Base-by-base conservation (phyloP, 1,140 invertebrate species). In the Thrips palmi region DNA sequence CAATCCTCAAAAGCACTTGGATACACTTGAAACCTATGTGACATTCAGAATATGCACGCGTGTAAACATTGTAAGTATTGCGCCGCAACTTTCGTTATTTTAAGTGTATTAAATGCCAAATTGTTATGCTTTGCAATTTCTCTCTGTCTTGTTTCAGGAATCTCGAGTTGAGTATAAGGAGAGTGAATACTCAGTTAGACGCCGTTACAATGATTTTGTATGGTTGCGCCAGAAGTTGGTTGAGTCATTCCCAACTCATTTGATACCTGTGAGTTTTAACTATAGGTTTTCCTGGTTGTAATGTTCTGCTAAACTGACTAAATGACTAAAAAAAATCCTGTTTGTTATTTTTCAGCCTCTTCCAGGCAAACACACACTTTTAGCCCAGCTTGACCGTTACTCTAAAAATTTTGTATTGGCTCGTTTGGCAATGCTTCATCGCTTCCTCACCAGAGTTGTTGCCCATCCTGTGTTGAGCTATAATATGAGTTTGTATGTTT, bases 1-100 rank as follows among this genome's bases (percentile, higher is more conserved):
- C 44, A 76, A 75, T 59, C 77, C 77, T n/a, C 75, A 80, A 44
- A 81, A 79, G 52, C 74, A 79, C 55, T 62, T 75, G 12, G 74
- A 75, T 45, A 73, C 74, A 0, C 62, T 79, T 45, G 77, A 80
- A 52, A 77, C 76, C 2, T 81, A 71, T 47, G 74, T 81, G 31
- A 76, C 75, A 25, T 81, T 79, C 48, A 59, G 74, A 29, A 65
- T 80, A 18, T 69, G 67, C 11, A 75, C 74, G 1, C n/a, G n/a
- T n/a, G n/a, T n/a, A n/a, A n/a, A n/a, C n/a, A n/a, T n/a, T n/a
- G 72, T 74, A 53, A 49, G 43, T 45, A 35, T 18, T 4, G 18
- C 15, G 11, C 10, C 20, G 12, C 18, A 6, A 11, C 12, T 19
- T n/a, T 32, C n/a, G n/a, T n/a, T n/a, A n/a, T n/a, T n/a, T n/a